Base-by-base conservation (phyloP, 2,113 vertebrate species). In the Microcebus lehilahytsara region DNA sequence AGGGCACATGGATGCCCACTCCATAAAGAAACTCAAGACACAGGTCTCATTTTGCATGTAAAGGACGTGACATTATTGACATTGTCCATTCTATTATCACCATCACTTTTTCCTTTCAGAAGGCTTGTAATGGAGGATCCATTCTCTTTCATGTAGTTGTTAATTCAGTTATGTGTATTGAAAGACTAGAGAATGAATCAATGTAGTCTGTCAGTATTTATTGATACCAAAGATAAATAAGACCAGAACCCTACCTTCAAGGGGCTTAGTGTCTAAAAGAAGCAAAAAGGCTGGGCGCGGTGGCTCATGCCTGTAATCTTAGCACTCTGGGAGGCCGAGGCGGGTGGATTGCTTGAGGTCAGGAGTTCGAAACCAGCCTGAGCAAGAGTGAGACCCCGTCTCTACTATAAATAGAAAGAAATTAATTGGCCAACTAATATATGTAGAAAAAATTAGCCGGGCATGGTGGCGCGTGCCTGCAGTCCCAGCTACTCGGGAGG, bases 181-280 rank as follows among this genome's bases (percentile, higher is more conserved):
- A 53, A 95, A 91, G 81, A 49, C 19, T 89, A 85, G 34, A 66
- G 56, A 93, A 56, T 23, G 53, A 91, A 72, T 72, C 72, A 69
- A 93, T 75, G 77, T 20, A 80, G 37, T 30, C 49, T 42, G 20
- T 71, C 67, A 71, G 34, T 80, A 32, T 56, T 86, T 81, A 94
- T 6, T 77, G 89, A 93, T 78, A 53, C 77, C 69, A 58, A 42
- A 97, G 67, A 86, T 74, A 91, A 92, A 74, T 93, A 72, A 93
- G 58, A 80, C 30, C 67, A 53, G 10, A 60, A 85, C 3, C 37
- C 51, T 95, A n/a, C 78, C 66, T 95, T 91, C 37, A 53, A 49
- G 81, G 16, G 37, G 20, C 71, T 67, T 86, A 88, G 46, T 51
- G 42, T 83, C 49, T 79, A 92, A 81, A 96, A 95, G 42, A 22